These are phyloP conservation scores for Cairina moschata DNA, from an alignment of 2,113 vertebrate genomes.

Conservation along the genomic window DNA sequence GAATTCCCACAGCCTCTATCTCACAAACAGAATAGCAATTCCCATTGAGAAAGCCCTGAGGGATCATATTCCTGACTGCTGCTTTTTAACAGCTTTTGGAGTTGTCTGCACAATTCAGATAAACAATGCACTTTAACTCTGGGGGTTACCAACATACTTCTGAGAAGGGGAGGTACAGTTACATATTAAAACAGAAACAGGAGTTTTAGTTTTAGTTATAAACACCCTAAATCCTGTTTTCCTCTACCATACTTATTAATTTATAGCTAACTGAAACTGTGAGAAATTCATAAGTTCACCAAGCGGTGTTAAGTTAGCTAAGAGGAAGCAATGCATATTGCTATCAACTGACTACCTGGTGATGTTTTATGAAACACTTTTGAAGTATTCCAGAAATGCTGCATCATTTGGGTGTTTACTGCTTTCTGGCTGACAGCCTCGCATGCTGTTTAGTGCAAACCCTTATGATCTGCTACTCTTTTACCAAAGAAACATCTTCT, in stretches of 20 bases:
- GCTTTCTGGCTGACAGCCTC: not conserved
- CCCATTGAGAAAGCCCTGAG: not conserved
- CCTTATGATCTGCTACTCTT: not conserved
- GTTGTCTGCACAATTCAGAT: not conserved
- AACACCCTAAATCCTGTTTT: not conserved
- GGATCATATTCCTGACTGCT: not conserved
- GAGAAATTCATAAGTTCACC: not conserved
- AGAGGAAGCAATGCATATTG: not conserved
- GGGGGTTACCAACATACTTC: not conserved
- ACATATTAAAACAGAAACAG: not conserved
- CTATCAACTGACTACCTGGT: not conserved
- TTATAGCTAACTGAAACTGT: not conserved
- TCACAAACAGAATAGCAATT: conserved; percentile 11
- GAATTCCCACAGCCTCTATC: not conserved
- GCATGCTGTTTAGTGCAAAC: not conserved
- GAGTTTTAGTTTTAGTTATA: not conserved
- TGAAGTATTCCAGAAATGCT: not conserved
- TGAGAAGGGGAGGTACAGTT: not conserved
- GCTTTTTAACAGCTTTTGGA: not conserved
- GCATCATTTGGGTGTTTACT: not conserved
- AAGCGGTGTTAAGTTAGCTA: not conserved
- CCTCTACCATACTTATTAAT: not conserved
- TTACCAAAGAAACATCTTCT: not conserved
- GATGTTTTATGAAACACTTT: not conserved
- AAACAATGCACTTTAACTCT: not conserved